A percentile compares a stretch with the other conserved stretches of the same genome.
These are phyloP conservation scores for Pandemis heparana DNA, from an alignment of 2,888 invertebrate genomes.

Conservation along the genomic window DNA sequence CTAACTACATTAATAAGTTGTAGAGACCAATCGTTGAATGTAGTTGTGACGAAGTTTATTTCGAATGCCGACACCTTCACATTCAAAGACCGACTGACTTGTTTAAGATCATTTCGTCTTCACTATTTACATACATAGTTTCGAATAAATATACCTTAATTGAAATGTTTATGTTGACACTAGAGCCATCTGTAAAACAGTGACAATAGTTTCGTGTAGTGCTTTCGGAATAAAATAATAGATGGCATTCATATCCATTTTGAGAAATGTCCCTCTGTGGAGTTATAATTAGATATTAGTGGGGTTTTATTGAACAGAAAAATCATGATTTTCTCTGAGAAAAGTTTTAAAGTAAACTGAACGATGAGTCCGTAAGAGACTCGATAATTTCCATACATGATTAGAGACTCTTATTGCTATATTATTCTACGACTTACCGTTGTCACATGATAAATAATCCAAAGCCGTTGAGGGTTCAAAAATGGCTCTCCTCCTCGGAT, in stretches of 20 bases:
- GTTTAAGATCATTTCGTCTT: neutral
- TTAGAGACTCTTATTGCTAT: too few species aligned
- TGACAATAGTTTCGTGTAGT: neutral
- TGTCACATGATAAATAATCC: constrained; percentile 32
- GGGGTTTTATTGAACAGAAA: too few species aligned
- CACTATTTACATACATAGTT: neutral
- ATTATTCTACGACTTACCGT: constrained; percentile 17
- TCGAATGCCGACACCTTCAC: too few species aligned
- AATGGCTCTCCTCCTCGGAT: constrained; percentile 68
- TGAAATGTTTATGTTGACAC: neutral
- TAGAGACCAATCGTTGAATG: too few species aligned
- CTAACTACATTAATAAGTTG: neutral
- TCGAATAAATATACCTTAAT: neutral
- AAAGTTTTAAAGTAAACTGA: too few species aligned
- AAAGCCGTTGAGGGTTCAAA: constrained; percentile 57
- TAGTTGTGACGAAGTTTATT: neutral
- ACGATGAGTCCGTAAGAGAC: too few species aligned
- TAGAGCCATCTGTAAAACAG: constrained; percentile 63
- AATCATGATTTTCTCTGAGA: too few species aligned
- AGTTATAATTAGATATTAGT: too few species aligned
- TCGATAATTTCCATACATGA: too few species aligned
- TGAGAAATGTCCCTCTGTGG: too few species aligned
- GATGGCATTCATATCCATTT: neutral
- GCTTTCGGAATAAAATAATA: neutral
- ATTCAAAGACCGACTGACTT: too few species aligned